Base-by-base conservation (phyloP, 2,797 vertebrate genomes). In the Protosalanx chinensis region DNA sequence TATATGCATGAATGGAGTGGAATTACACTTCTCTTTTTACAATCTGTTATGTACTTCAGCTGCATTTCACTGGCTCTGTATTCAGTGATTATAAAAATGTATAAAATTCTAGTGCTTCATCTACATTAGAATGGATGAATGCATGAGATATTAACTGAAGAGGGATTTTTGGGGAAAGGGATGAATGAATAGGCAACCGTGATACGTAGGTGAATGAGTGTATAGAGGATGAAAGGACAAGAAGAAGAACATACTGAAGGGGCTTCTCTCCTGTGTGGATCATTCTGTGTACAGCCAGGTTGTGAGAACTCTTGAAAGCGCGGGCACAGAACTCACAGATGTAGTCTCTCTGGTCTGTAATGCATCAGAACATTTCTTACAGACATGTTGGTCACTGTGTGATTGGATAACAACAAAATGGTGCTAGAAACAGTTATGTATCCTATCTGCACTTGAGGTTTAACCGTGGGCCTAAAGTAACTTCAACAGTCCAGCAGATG, bases 181-280 rank as follows among this genome's bases (percentile, higher is more conserved):
- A 12, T 46, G 3, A 23, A 59, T 29, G 57, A 59, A 29, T 53
- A 30, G 51, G 51, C 5, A 30, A 67, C 37, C 32, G 0, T 27
- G 6, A 67, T 51, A 27, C 4, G 18, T 53, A n/a, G 18, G 18
- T 53, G 51, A 18, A 53, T 53, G 51, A 53, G 1, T 29, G n/a
- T 7, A 27, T 37, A 20, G 67, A 7, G 8, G n/a, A 29, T 0
- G 8, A 51, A n/a, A 12, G 79, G 3, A 80, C 66, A 23, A 5
- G 56, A 64, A 61, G 13, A 53, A 59, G 27, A 66, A 96, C 97
- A 95, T 67, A 99, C 97, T 99, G 97, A 61, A 98, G 90, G 7
- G 97, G 97, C 82, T 99, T 99, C 89, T 99, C 97, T 90, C 97
- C 97, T 0, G 97, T 99, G 85, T 99, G 97, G 85, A 99, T 98